Evolutionary conservation across 2,113 vertebrate species (phyloP), one percentile per base, ranked within the genome.

Genomic region (Cyanistes caeruleus): DNA sequence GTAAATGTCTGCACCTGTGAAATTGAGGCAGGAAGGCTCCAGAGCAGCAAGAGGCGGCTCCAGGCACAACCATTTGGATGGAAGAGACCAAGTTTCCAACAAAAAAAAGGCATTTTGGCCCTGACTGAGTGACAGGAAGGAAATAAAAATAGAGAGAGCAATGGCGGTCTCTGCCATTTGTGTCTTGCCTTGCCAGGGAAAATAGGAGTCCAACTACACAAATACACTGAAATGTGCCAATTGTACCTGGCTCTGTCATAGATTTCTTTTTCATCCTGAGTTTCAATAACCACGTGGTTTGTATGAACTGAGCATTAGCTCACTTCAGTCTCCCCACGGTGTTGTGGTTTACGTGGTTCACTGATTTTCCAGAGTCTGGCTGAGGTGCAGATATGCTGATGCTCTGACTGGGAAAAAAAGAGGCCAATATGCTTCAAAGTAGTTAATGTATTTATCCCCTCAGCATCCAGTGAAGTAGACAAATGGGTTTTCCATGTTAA

Each of bases 401-500:
- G 70, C 31, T n/a, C 27, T 72, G 35, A 60, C 74, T 49, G 22
- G 28, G 58, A 14, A 41, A 51, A 86, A 72, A 65, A 11, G 64
- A 87, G 58, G 44, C 43, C 77, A 81, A 10, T 0, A 7, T 81
- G 56, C 70, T 89, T 82, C 52, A 10, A 70, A 78, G 62, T 41
- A 49, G 39, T 68, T 52, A 14, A 58, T 79, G 49, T 82, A 63
- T 93, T 89, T 82, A 78, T 39, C 62, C 74, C 79, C 39, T 63
- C 44, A n/a, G 33, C 43, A 37, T 56, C 39, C 84, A 62, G 31
- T 0, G 4, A 93, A 41, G 65, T 14, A 82, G 62, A 44, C 41
- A 96, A 90, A 96, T 77, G 90, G 63, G 11, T 49, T 96, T 83
- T 64, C 70, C 3, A 1, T 85, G 67, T 88, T 65, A 82, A 67